phyloP scores from a whole-genome alignment of 1,140 invertebrate genomes.

The Pseudomyrmex flavicornis region DNA sequence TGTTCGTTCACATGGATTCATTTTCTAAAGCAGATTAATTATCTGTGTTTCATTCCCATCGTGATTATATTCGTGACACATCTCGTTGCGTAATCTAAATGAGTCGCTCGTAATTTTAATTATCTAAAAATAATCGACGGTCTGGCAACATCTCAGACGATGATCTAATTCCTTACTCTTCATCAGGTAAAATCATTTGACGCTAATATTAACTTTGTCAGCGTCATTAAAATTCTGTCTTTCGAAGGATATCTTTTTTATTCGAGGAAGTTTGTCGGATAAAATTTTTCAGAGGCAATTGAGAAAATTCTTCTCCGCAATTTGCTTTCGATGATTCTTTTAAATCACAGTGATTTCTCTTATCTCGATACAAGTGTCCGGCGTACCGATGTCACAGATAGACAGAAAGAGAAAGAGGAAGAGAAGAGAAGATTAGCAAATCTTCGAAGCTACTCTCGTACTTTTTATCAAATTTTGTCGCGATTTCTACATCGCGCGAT shows the following conservation, averaged over 20 bases:
- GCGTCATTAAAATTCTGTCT: slow-evolving; percentile 1
- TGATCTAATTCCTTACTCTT: slow-evolving; percentile 42
- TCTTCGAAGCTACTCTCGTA: neutral
- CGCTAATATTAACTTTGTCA: slow-evolving; percentile 34
- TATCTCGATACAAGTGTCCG: neutral
- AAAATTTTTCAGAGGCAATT: neutral
- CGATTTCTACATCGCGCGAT: neutral
- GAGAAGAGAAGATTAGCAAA: neutral
- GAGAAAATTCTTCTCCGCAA: neutral
- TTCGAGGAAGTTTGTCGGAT: neutral
- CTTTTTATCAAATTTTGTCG: neutral
- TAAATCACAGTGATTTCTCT: neutral
- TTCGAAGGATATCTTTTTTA: neutral
- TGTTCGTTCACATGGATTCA: neutral
- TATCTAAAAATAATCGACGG: slow-evolving; percentile 47
- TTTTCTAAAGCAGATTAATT: too few relatives aligned
- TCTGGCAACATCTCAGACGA: slow-evolving; percentile 44
- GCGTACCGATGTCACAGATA: slow-evolving; percentile 9
- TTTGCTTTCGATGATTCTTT: neutral
- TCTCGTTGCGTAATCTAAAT: slow-evolving; percentile 36
- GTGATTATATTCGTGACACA: neutral
- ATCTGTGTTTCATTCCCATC: neutral
- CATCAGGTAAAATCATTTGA: slow-evolving; percentile 2
- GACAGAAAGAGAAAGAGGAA: slow-evolving; percentile 9
- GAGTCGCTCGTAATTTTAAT: slow-evolving; percentile 35